A percentile compares a stretch with the other conserved stretches of the same genome.
phyloP scores from a whole-genome alignment of 1,140 invertebrate genomes.

The Nixonia krombeini region DNA sequence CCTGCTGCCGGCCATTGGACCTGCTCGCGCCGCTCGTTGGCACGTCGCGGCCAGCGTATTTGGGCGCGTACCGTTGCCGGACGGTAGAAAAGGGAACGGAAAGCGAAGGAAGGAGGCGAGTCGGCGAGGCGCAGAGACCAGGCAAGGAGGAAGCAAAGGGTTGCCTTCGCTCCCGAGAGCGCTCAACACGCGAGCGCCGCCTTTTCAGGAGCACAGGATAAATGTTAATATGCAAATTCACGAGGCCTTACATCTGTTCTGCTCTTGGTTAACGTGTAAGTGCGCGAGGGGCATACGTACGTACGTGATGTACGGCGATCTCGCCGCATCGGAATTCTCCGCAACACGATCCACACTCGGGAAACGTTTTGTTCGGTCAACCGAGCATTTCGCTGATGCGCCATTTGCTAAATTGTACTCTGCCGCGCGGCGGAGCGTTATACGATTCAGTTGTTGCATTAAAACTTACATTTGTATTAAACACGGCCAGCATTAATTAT shows the following conservation, averaged over 20 bases:
- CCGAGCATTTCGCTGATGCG: neutral
- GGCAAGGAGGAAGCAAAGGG: conserved; percentile 26
- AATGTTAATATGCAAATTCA: conserved; percentile 49
- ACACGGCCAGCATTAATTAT: too few species aligned
- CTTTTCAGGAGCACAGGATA: conserved; percentile 46
- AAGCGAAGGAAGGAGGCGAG: too few species aligned
- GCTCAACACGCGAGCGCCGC: conserved; percentile 38
- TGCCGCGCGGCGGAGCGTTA: too few species aligned
- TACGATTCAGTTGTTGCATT: too few species aligned
- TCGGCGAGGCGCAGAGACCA: too few species aligned
- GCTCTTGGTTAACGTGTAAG: conserved; percentile 32
- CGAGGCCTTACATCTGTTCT: conserved; percentile 42
- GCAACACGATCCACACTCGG: conserved; percentile 9
- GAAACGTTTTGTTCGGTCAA: conserved; percentile 19
- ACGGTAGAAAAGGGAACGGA: too few species aligned
- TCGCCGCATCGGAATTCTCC: conserved; percentile 25
- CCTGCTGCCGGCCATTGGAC: conserved; percentile 36
- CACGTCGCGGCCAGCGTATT: too few species aligned
- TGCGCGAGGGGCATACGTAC: conserved; percentile 19
- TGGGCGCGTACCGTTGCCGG: conserved; percentile 15
- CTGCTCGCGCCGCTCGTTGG: conserved; percentile 16
- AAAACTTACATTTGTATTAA: too few species aligned
- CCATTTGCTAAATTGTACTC: neutral
- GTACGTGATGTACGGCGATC: conserved; percentile 17
- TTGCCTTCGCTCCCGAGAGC: conserved; percentile 5